phyloP scores from a whole-genome alignment of 2,113 vertebrate species.

The Coreoperca whiteheadi region DNA sequence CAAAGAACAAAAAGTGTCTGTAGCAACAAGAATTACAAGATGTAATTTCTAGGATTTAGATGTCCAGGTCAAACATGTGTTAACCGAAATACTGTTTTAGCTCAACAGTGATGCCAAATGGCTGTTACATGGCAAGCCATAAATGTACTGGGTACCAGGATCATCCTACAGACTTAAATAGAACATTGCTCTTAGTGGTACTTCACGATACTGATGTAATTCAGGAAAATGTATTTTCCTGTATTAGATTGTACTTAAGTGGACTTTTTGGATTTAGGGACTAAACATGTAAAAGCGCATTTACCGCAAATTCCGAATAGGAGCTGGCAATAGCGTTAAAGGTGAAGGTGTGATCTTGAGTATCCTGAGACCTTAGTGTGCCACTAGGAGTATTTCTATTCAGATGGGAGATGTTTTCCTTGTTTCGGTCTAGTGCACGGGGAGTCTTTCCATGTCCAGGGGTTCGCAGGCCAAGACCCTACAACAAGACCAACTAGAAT shows the following conservation, averaged over 20 bases:
- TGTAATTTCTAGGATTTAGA: neutral
- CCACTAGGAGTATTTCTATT: conserved; percentile 85
- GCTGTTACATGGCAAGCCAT: neutral
- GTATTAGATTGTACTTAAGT: neutral
- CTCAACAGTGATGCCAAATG: neutral
- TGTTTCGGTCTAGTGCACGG: conserved; percentile 85
- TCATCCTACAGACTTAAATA: neutral
- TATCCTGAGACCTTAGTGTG: conserved; percentile 85
- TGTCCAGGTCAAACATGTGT: neutral
- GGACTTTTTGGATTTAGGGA: neutral
- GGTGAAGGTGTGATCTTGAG: conserved; percentile 89
- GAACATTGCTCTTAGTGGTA: neutral
- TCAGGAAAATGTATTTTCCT: neutral
- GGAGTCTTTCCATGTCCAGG: conserved; percentile 79
- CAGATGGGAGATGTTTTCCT: conserved; percentile 90
- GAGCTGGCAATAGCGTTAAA: conserved; percentile 91
- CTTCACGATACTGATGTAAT: neutral
- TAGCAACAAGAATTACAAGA: neutral
- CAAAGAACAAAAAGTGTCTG: no score
- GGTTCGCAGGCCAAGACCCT: conserved; percentile 77
- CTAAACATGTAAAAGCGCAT: conserved; percentile 78
- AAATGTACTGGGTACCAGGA: neutral
- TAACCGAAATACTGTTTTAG: neutral
- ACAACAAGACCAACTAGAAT: conserved; percentile 35
- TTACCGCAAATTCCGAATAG: conserved; percentile 98